Percentiles rank a stretch among this genome's conserved stretches.
Conservation (phyloP, 2,888 invertebrate species). For the Caenorhabditis zanzibari region DNA sequence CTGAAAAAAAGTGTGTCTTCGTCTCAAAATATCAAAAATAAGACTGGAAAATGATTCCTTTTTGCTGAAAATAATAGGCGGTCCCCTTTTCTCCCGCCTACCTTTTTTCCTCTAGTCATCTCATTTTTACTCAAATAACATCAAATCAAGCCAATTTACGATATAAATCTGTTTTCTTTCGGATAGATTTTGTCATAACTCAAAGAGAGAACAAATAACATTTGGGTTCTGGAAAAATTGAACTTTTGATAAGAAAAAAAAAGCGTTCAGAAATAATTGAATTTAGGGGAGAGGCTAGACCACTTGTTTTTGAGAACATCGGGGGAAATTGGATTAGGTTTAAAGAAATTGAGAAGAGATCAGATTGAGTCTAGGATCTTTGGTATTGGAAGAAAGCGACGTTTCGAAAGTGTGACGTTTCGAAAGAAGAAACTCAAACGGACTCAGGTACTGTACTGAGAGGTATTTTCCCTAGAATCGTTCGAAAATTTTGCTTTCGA, state of each 20-base stretch:
- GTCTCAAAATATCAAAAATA: too few relatives aligned
- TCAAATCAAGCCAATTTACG: constrained; percentile 60
- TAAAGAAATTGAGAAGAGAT: too few relatives aligned
- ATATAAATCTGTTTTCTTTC: neutral
- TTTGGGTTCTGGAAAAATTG: too few relatives aligned
- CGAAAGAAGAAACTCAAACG: too few relatives aligned
- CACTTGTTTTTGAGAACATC: constrained; percentile 5
- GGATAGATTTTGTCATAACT: neutral
- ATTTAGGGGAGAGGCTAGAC: neutral
- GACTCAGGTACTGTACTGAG: too few relatives aligned
- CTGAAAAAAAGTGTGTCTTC: too few relatives aligned
- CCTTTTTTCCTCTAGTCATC: constrained; percentile 2
- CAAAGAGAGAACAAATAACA: neutral
- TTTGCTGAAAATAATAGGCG: constrained; percentile 20
- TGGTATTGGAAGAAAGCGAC: too few relatives aligned
- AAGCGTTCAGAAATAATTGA: constrained; percentile 3
- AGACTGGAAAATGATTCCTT: constrained; percentile 5
- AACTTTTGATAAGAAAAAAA: too few relatives aligned
- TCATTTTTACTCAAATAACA: constrained; percentile 13
- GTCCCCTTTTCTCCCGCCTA: constrained; percentile 18
- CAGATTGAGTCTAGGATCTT: too few relatives aligned
- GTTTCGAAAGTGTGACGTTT: too few relatives aligned
- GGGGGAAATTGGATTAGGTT: neutral
- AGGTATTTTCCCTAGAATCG: too few relatives aligned
- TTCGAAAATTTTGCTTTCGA: too few relatives aligned